These are phyloP conservation scores for Myripristis murdjan DNA, from an alignment of 2,797 vertebrate species.

Conservation along the genomic window DNA sequence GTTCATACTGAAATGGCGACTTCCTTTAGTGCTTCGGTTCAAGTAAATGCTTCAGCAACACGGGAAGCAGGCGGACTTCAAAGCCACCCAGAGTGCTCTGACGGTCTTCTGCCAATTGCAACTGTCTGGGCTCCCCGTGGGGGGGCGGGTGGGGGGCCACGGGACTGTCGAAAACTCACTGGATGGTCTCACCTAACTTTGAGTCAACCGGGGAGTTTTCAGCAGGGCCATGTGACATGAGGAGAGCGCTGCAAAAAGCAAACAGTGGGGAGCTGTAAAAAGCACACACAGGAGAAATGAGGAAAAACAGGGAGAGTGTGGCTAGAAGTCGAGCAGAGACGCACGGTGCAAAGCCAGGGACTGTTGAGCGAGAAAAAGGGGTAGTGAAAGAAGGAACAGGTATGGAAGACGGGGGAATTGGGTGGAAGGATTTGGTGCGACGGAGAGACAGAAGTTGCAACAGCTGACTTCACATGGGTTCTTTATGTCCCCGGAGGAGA, in stretches of 20 bases:
- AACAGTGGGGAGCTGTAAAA: constrained; percentile 52
- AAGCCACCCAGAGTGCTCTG: constrained; percentile 62
- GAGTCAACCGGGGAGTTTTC: constrained; percentile 72
- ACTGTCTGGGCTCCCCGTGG: constrained; percentile 68
- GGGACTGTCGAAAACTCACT: constrained; percentile 63
- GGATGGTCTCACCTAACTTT: constrained; percentile 64
- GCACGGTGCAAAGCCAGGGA: neutral
- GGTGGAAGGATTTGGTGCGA: constrained; percentile 22
- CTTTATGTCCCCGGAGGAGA: constrained; percentile 77
- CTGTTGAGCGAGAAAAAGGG: neutral
- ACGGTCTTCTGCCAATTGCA: constrained; percentile 67
- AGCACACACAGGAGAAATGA: constrained; percentile 7
- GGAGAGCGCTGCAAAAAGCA: constrained; percentile 61
- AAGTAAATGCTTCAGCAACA: constrained; percentile 26
- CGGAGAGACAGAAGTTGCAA: constrained; percentile 73
- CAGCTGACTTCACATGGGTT: constrained; percentile 85
- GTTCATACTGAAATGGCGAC: constrained; percentile 12
- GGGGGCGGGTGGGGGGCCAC: no score
- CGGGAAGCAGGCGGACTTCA: constrained; percentile 62
- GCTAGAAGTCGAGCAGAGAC: neutral
- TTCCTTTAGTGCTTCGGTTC: constrained; percentile 14
- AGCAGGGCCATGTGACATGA: constrained; percentile 70
- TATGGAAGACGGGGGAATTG: constrained; percentile 47
- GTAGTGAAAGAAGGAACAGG: constrained; percentile 57
- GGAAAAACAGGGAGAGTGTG: constrained; percentile 11